Conservation (phyloP, 2,888 invertebrate species). For the Dermolepida albohirtum region DNA sequence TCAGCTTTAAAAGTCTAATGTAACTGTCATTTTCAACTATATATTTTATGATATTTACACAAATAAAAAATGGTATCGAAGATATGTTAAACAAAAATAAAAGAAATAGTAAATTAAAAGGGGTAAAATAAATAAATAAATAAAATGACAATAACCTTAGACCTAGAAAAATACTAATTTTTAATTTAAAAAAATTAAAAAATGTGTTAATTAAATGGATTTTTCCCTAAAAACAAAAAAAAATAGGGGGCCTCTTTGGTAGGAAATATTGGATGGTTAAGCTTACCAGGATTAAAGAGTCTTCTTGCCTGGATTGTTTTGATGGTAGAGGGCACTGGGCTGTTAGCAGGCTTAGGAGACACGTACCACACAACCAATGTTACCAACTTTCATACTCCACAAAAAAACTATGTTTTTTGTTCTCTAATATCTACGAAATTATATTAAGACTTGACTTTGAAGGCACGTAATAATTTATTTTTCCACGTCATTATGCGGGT, state of each 20-base stretch:
- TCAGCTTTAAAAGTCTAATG: conserved; percentile 23
- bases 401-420: conserved; percentile 15
- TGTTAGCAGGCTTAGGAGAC: conserved; percentile 62
- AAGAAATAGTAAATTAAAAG: too few species aligned
- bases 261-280: conserved; percentile 59
- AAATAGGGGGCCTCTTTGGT: conserved; percentile 20
- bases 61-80: neutral
- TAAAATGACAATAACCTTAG: conserved; percentile 31
- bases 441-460: too few species aligned
- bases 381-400: conserved; percentile 54
- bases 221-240: conserved; percentile 22
- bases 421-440: too few species aligned
- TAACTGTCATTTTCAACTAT: conserved; percentile 24
- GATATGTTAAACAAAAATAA: too few species aligned
- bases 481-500: too few species aligned
- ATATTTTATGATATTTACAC: neutral
- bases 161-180: conserved; percentile 19
- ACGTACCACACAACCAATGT: conserved; percentile 60
- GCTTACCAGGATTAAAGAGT: conserved; percentile 61
- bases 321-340: conserved; percentile 59
- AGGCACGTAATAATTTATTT: too few species aligned
- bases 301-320: conserved; percentile 60
- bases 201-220: conserved; percentile 30
- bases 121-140: conserved; percentile 8
- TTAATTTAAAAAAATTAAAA: conserved; percentile 18